These are phyloP conservation scores for Drosophila nasuta DNA, from an alignment of 1,140 invertebrate genomes.

Conservation along the genomic window DNA sequence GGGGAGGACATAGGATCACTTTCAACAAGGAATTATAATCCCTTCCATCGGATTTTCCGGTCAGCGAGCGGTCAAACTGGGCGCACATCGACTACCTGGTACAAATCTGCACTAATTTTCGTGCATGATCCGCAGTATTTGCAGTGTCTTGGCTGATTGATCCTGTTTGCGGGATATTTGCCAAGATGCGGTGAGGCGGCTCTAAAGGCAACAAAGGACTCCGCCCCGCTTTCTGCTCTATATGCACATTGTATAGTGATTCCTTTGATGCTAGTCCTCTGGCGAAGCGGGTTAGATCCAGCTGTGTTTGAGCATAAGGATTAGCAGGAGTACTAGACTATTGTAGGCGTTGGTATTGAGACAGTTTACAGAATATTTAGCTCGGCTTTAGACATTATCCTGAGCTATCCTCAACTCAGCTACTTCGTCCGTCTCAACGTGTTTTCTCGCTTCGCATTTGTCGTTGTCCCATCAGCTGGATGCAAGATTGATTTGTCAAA, in stretches of 20 bases:
- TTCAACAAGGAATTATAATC: conserved; percentile 62
- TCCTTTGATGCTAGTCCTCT: conserved; percentile 14
- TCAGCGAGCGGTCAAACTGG: conserved; percentile 50
- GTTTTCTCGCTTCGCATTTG: background rate
- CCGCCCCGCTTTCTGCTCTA: background rate
- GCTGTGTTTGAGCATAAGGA: conserved; percentile 59
- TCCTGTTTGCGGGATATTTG: conserved; percentile 70
- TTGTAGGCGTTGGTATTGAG: conserved; percentile 76
- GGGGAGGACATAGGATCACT: conserved; percentile 10
- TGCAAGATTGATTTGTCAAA: conserved; percentile 79
- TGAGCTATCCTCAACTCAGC: background rate
- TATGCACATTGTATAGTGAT: background rate
- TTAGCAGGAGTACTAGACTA: conserved; percentile 48
- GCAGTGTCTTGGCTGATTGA: conserved; percentile 66
- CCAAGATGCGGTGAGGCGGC: conserved; percentile 66
- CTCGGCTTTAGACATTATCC: conserved; percentile 44
- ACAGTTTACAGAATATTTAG: conserved; percentile 76
- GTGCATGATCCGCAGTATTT: conserved; percentile 67
- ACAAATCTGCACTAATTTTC: conserved; percentile 74
- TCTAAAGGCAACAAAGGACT: conserved; percentile 44
- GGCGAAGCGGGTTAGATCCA: conserved; percentile 52
- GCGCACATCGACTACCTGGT: conserved; percentile 14
- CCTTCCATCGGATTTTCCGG: conserved; percentile 82
- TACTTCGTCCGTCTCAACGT: background rate
- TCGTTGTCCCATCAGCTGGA: conserved; percentile 8